These are phyloP conservation scores for Halichoerus grypus DNA, from an alignment of 2,113 vertebrate species.

Conservation along the genomic window DNA sequence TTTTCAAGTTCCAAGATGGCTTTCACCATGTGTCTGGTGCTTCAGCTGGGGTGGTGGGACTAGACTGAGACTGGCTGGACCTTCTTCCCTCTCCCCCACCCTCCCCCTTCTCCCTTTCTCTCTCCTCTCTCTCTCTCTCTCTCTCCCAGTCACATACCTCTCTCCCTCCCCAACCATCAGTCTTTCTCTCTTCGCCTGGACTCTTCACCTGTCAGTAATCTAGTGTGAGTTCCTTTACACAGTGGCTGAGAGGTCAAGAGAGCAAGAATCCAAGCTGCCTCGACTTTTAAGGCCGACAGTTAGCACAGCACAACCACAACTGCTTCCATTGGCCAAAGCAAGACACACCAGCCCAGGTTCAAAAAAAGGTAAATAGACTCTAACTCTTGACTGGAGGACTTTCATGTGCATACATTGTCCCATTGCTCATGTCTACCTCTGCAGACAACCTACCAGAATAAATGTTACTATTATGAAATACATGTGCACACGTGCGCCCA, in stretches of 20 bases:
- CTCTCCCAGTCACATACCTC: neutral
- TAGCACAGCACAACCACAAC: neutral
- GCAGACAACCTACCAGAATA: neutral
- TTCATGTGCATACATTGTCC: neutral
- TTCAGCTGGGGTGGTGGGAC: neutral
- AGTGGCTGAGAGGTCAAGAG: neutral
- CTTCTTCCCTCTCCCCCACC: neutral
- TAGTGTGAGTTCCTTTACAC: slow-evolving; percentile 15
- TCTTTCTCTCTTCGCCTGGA: neutral
- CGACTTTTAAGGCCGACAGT: neutral
- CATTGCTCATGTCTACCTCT: neutral
- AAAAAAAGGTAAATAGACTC: neutral
- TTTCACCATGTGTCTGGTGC: neutral
- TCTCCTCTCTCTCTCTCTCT: neutral
- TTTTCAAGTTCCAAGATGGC: neutral
- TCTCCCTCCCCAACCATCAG: neutral
- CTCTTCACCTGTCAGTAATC: neutral
- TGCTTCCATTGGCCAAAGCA: neutral
- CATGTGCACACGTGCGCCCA: neutral
- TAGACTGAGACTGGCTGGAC: neutral
- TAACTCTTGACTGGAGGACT: neutral
- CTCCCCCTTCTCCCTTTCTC: neutral
- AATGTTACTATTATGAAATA: neutral
- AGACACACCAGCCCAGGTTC: neutral
- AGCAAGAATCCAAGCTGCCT: neutral